These are phyloP conservation scores for Acholoe squamosa DNA, from an alignment of 2,888 invertebrate species.

Conservation along the genomic window DNA sequence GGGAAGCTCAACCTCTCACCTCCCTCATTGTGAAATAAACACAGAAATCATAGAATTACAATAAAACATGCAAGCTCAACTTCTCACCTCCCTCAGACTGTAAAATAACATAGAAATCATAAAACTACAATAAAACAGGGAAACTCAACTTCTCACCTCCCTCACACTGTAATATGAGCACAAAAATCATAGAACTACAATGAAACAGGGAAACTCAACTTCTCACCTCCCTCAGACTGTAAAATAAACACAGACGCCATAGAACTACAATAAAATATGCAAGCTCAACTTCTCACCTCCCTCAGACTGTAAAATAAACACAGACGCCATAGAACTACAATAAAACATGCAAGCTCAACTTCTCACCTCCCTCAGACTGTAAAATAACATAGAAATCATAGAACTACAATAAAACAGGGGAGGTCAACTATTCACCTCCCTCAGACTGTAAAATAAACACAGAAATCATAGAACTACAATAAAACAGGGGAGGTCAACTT, in stretches of 20 bases:
- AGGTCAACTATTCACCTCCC: neutral
- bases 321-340: no score
- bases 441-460: no score
- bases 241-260: no score
- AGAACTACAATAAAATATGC: no score
- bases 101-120: no score
- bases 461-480: neutral
- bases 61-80: neutral
- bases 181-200: neutral
- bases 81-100: neutral
- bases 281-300: no score
- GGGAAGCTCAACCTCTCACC: neutral
- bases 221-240: neutral
- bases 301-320: no score
- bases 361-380: neutral
- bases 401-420: neutral
- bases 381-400: no score
- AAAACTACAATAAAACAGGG: no score
- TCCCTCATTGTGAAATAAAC: neutral
- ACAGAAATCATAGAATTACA: neutral
- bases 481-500: neutral
- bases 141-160: neutral
- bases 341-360: neutral
- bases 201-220: neutral
- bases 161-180: neutral